phyloP scores from a whole-genome alignment of 1,140 invertebrate genomes.

The Melanaphis sacchari region DNA sequence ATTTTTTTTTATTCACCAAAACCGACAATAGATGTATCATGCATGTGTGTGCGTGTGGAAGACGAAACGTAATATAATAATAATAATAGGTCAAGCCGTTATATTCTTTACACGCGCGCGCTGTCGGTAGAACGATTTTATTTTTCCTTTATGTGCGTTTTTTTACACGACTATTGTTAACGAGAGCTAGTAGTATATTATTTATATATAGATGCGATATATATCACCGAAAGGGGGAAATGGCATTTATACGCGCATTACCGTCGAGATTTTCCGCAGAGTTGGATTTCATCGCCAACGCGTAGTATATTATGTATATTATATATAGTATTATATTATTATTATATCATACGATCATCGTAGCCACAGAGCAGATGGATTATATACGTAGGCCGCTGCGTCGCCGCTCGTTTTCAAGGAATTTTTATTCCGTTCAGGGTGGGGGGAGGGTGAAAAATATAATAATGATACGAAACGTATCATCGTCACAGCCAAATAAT shows the following conservation, averaged over 20 bases:
- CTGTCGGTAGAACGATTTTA: constrained; percentile 12
- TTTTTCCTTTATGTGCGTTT: constrained; percentile 17
- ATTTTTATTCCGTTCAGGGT: not conserved
- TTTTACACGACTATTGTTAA: constrained; percentile 42
- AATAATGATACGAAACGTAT: not conserved
- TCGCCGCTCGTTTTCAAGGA: not conserved
- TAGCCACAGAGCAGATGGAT: not conserved
- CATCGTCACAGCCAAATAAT: not conserved
- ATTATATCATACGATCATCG: not conserved
- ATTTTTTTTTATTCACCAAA: constrained; percentile 13
- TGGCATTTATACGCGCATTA: constrained; percentile 41
- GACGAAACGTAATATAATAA: constrained; percentile 8
- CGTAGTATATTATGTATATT: not conserved
- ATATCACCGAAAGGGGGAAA: constrained; percentile 32
- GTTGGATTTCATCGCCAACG: constrained; percentile 25
- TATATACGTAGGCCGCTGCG: not conserved
- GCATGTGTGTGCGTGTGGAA: constrained; percentile 6
- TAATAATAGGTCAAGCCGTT: constrained; percentile 45
- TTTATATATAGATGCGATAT: not conserved
- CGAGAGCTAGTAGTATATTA: not conserved
- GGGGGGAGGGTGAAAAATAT: not conserved
- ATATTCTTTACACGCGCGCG: constrained; percentile 25
- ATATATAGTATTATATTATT: not conserved
- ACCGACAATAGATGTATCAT: not conserved
- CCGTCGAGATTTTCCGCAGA: constrained; percentile 43